Evolutionary conservation across 2,888 invertebrate species (phyloP), one percentile per base, ranked within the genome.

Genomic region (Prosapia bicincta): DNA sequence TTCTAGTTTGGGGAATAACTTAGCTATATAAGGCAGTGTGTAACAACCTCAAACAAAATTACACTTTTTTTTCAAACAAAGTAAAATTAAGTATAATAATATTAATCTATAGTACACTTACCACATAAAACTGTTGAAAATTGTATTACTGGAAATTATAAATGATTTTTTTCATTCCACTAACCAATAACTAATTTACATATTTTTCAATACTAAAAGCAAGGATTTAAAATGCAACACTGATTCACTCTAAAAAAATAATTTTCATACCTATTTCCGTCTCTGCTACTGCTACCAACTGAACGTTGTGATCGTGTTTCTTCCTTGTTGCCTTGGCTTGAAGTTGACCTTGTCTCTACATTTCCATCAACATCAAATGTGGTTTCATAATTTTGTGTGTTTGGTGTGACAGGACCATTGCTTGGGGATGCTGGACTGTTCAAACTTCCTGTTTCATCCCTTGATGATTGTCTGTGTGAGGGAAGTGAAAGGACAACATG

Each of bases 281-380:
- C 93, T 82, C 91, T 91, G 75, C 83, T 81, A 73, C 83, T 81
- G 79, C 83, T 83, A 32, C 82, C 83, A 71, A 85, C 83, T 26
- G 93, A 93, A 81, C 93, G 91, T 78, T 87, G 84, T 9, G 87
- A 87, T 78, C 88, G 84, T 76, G 86, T 86, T 79, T 88, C 88
- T 70, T 91, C 91, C 82, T 92, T 90, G 82, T 92, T 92, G 74
- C 92, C 90, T 85, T 82, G 83, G 77, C 93, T 93, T 85, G 94
- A 93, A 79, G 94, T 93, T 80, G 95, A 95, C 82, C 95, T 92
- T 3, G 97, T 96, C 85, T 97, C 96, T 79, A 96, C 93, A 85
- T 95, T 95, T 78, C 95, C 96, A 83, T 97, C 96, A 82, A 95
- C 89, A 85, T 96, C 97, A 86, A 95, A 96, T 32, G 94, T 95